phyloP scores from a whole-genome alignment of 2,113 vertebrate species.

The Fukomys damarensis region DNA sequence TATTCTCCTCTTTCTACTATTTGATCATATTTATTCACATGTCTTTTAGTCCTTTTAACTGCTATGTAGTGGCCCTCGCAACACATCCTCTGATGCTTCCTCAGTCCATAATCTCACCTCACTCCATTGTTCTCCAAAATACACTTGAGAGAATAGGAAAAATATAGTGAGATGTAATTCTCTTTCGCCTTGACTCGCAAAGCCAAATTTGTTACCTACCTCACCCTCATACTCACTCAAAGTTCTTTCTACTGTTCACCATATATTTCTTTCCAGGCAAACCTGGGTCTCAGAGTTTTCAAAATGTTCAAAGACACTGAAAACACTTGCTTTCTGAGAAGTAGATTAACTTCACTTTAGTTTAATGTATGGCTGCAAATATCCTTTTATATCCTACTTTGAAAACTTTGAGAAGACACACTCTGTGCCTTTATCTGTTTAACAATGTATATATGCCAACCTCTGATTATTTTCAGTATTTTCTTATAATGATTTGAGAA shows the following conservation, averaged over 20 bases:
- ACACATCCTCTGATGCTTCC: background rate
- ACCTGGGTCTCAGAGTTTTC: background rate
- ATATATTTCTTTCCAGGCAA: background rate
- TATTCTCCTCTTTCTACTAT: background rate
- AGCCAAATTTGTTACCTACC: background rate
- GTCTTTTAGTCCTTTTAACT: background rate
- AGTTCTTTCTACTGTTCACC: background rate
- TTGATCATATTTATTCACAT: background rate
- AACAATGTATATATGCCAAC: background rate
- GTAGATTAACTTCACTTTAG: background rate
- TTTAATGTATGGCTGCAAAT: background rate
- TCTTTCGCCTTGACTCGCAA: background rate
- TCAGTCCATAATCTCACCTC: background rate
- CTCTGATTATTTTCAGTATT: background rate
- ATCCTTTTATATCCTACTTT: background rate
- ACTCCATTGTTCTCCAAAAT: background rate
- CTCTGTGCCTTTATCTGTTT: background rate
- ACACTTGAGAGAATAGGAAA: background rate
- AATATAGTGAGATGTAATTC: background rate
- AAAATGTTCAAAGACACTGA: background rate
- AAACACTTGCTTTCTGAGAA: background rate
- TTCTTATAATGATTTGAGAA: background rate
- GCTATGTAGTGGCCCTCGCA: background rate
- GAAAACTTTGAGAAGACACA: background rate
- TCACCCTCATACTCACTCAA: background rate